phyloP scores from a whole-genome alignment of 2,888 invertebrate genomes.

The Protophormia terraenovae region DNA sequence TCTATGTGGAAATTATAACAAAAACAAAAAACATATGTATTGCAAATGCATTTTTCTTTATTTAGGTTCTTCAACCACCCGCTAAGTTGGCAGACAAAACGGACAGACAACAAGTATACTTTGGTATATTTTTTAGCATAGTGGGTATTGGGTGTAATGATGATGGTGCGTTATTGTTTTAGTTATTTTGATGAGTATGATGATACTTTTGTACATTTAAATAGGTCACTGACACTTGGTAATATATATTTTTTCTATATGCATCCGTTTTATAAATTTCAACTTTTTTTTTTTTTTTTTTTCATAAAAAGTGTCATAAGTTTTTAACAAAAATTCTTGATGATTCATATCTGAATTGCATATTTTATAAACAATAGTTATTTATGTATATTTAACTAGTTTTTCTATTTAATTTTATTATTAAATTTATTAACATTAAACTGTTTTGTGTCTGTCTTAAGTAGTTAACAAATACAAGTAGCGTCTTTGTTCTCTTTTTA shows the following conservation, averaged over 20 bases:
- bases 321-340: background rate
- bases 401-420: constrained; percentile 15
- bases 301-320: background rate
- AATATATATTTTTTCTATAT: background rate
- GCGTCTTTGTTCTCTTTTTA: constrained; percentile 25
- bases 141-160: background rate
- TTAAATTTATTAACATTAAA: constrained; percentile 40
- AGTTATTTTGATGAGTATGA: background rate
- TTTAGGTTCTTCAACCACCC: constrained; percentile 40
- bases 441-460: constrained; percentile 4
- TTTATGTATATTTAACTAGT: constrained; percentile 17
- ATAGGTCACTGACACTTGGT: constrained; percentile 60
- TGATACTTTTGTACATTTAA: constrained; percentile 38
- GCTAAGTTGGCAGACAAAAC: constrained; percentile 19
- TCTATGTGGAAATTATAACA: background rate
- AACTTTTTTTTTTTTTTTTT: background rate
- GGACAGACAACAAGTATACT: background rate
- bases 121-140: background rate
- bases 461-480: background rate
- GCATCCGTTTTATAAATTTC: background rate
- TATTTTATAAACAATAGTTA: background rate
- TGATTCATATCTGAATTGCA: constrained; percentile 42
- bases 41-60: constrained; percentile 42
- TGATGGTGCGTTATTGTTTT: background rate
- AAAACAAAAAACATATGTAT: constrained; percentile 15